Evolutionary conservation across 2,797 vertebrate genomes (phyloP).

Genomic region (Muraenolepis orangiensis): DNA sequence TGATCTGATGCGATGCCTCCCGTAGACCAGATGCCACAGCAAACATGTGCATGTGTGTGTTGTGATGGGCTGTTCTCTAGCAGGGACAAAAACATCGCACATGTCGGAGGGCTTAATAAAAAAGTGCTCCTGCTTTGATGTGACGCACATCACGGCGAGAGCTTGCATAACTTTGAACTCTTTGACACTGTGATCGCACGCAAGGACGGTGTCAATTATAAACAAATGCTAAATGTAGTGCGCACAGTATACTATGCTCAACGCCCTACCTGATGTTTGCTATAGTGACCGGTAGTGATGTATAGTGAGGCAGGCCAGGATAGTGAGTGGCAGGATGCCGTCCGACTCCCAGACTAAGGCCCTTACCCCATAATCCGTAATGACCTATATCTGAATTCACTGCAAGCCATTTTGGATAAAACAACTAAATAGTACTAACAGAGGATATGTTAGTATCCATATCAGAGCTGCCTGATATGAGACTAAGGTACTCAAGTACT

Average conservation of each 20-base stretch:
- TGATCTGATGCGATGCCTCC: neutral
- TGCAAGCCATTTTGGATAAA: no score
- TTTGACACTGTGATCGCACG: neutral
- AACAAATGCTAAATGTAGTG: neutral
- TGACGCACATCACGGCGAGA: neutral
- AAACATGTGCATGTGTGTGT: neutral
- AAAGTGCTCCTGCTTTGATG: neutral
- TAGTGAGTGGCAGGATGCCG: no score
- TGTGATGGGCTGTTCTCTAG: neutral
- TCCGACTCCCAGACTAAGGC: no score
- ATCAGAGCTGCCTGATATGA: no score
- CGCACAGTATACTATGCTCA: neutral
- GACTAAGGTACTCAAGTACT: neutral
- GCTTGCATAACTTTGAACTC: neutral
- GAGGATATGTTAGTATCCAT: no score
- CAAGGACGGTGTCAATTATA: neutral
- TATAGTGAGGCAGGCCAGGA: neutral
- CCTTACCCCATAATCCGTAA: no score
- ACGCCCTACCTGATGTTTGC: neutral
- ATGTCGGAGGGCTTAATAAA: neutral
- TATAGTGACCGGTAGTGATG: neutral
- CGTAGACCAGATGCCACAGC: neutral
- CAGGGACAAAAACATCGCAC: neutral
- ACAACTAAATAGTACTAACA: neutral
- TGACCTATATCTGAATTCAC: no score